These are phyloP conservation scores for Mobula birostris DNA, from an alignment of 2,113 vertebrate genomes.

Conservation along the genomic window DNA sequence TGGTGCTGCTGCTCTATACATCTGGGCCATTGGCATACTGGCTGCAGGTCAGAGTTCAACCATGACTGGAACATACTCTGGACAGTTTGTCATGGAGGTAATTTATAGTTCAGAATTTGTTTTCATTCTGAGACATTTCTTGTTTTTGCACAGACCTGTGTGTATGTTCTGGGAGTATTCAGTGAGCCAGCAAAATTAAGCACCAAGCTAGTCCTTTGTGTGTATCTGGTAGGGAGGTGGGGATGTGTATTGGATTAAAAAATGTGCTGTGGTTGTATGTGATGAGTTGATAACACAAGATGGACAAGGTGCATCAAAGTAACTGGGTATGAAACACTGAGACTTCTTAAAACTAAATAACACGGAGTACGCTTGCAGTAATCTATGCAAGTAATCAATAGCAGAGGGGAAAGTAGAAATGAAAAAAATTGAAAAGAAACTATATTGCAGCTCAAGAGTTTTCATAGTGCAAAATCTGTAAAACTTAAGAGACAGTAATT, in stretches of 20 bases:
- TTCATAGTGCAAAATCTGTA: neutral
- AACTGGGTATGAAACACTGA: neutral
- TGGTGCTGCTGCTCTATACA: constrained; percentile 82
- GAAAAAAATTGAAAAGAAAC: neutral
- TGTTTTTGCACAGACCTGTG: neutral
- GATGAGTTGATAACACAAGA: neutral
- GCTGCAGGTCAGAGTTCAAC: constrained; percentile 96
- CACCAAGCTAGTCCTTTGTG: neutral
- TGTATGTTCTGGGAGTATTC: neutral
- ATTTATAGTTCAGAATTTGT: neutral
- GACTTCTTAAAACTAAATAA: neutral
- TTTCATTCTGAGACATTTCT: neutral
- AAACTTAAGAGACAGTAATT: too few species aligned
- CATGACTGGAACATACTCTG: constrained; percentile 95
- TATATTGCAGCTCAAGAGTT: neutral
- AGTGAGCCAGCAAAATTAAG: neutral
- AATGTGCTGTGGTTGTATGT: neutral
- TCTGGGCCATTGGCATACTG: constrained; percentile 92
- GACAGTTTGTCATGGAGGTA: constrained; percentile 98
- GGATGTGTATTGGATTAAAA: neutral
- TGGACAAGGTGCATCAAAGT: neutral
- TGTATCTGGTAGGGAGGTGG: neutral
- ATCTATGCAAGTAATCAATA: neutral
- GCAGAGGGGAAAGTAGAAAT: neutral
- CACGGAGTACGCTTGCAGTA: neutral